Evolutionary conservation across 2,888 invertebrate species (phyloP), one percentile per base, ranked within the genome.

Genomic region (Drosophila kuntzei): DNA sequence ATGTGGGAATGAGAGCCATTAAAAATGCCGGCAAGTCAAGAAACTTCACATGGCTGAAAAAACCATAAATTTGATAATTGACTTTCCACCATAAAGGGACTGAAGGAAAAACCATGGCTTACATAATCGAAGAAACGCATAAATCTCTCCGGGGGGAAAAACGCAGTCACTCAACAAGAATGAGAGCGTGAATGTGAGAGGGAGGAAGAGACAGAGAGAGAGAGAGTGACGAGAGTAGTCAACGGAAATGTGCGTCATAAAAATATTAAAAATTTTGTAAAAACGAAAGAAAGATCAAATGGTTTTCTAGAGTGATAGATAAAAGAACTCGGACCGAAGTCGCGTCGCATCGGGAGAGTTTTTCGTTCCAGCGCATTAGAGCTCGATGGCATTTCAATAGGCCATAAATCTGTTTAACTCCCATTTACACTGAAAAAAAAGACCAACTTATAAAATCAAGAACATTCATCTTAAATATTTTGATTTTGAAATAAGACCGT

Each of bases 11-110:
- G 65, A 65, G 63, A 50, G 22, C 65, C 62, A 75, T 66, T 71
- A 69, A 74, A 73, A 70, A 58, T 44, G 79, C 79, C 69, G 71
- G 65, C 63, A 60, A 71, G 64, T 46, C 36, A 63, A 29, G 39
- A 16, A 65, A 70, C 71, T 72, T 77, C 71, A 63, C 59, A 77
- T 65, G 79, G 63, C 51, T 61, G 47, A 75, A 77, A 83, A 82
- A 67, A 67, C 63, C 80, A 90, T 90, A 89, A 89, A 90, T 90
- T 90, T 87, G 79, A 89, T 89, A 87, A 90, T 90, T 90, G 87
- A 89, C 88, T 88, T 87, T 80, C 73, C 64, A 71, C 46, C 58
- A 69, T 18, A 32, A 43, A 64, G 63, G 53, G 46, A 69, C 46
- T 41, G 49, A 34, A 2, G 71, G 65, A 71, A 74, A 78, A 76